Evolutionary conservation across 2,888 invertebrate species (phyloP).

Genomic region (Steromphala cineraria): DNA sequence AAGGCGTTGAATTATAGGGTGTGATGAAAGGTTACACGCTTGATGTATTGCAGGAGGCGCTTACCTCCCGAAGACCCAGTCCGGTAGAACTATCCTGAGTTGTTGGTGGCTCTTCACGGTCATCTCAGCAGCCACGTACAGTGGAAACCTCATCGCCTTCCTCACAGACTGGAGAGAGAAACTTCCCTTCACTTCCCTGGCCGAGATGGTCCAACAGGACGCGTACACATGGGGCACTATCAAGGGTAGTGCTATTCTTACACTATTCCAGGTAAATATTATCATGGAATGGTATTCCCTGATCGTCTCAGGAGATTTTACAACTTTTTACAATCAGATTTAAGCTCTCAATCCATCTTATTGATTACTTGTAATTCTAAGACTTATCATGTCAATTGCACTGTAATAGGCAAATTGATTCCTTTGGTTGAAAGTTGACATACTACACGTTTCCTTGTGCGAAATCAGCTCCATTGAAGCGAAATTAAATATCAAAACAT

Average conservation of each 20-base stretch:
- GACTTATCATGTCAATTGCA: too few species aligned
- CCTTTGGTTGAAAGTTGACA: too few species aligned
- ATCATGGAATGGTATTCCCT: not conserved
- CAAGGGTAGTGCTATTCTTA: not conserved
- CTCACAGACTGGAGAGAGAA: not conserved
- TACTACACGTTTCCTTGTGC: too few species aligned
- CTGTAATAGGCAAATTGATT: too few species aligned
- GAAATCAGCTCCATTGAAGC: too few species aligned
- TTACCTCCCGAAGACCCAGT: not conserved
- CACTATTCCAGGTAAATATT: not conserved
- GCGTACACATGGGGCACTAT: not conserved
- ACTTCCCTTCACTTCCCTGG: not conserved
- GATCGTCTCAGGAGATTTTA: too few species aligned
- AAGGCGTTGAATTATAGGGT: too few species aligned
- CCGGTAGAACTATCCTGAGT: not conserved
- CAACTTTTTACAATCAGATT: not conserved
- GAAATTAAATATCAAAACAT: too few species aligned
- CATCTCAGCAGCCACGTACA: slow-evolving; percentile 9
- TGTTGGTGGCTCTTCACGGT: slow-evolving; percentile 6
- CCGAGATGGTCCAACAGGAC: slow-evolving; percentile 7
- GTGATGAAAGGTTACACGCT: too few species aligned
- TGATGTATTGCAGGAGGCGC: not conserved
- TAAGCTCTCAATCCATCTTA: too few species aligned
- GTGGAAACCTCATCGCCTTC: slow-evolving; percentile 15
- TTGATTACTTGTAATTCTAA: too few species aligned